A percentile compares a stretch with the other conserved stretches of the same genome.
Evolutionary conservation across 2,113 vertebrate species (phyloP).

Genomic region (Colius striatus): DNA sequence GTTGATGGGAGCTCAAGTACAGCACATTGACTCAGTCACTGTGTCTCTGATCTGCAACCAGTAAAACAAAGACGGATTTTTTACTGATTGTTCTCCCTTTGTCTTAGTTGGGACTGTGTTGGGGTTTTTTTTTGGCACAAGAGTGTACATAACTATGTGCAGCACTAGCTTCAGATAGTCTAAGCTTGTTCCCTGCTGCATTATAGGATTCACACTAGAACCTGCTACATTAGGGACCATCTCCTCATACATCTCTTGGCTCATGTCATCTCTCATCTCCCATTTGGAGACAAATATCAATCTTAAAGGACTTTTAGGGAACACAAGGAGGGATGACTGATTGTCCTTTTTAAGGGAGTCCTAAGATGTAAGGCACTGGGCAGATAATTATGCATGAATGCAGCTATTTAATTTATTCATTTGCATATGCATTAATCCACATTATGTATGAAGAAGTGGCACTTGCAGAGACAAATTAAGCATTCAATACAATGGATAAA

Average conservation of each 20-base stretch:
- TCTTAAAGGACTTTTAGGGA: not conserved
- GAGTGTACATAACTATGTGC: not conserved
- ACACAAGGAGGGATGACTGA: not conserved
- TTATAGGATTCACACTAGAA: not conserved
- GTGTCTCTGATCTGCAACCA: not conserved
- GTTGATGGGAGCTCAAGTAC: not conserved
- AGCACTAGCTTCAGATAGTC: not conserved
- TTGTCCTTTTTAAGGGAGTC: not conserved
- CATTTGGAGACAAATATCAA: not conserved
- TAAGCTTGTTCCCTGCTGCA: not conserved
- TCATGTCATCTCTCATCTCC: not conserved
- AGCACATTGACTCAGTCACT: accelerated
- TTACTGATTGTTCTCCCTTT: not conserved
- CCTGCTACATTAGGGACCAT: not conserved
- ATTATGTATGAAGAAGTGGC: slow-evolving; percentile 20
- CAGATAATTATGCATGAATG: not conserved
- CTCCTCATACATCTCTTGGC: not conserved
- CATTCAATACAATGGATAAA: slow-evolving; percentile 39
- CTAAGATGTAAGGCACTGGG: not conserved
- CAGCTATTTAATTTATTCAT: not conserved
- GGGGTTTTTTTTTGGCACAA: not conserved
- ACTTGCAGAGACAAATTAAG: slow-evolving; percentile 17
- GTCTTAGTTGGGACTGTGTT: not conserved
- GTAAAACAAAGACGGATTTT: not conserved
- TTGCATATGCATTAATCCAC: slow-evolving; percentile 32